phyloP scores from a whole-genome alignment of 2,797 vertebrate genomes.

The Brachyrhaphis roseni region DNA sequence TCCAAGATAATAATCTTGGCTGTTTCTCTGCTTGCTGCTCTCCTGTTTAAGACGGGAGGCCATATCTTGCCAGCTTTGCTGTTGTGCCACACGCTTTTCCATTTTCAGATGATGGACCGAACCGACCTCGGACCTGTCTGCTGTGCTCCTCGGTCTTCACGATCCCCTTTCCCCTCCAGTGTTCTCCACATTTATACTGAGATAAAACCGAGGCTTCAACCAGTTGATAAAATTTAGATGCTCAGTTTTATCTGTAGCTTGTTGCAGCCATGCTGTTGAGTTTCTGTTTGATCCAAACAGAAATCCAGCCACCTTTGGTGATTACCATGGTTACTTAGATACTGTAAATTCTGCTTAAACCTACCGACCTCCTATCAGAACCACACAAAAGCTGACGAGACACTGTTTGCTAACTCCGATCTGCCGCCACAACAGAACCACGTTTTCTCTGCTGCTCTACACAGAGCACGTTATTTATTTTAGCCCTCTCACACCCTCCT shows the following conservation, averaged over 20 bases:
- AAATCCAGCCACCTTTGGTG: constrained; percentile 22
- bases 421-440: constrained; percentile 33
- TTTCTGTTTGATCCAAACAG: background rate
- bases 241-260: background rate
- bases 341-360: constrained; percentile 40
- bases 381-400: constrained; percentile 41
- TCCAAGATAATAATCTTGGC: background rate
- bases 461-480: constrained; percentile 60
- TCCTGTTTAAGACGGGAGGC: background rate
- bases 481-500: constrained; percentile 47
- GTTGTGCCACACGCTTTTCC: background rate
- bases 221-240: background rate
- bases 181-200: background rate
- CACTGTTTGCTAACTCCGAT: constrained; percentile 7
- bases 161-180: background rate
- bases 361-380: constrained; percentile 47
- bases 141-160: background rate
- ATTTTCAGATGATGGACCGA: background rate
- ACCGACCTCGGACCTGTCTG: background rate
- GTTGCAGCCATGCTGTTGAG: background rate
- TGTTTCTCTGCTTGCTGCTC: background rate
- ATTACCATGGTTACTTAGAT: constrained; percentile 42
- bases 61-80: background rate
- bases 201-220: background rate
- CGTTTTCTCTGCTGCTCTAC: constrained; percentile 21